A percentile compares a stretch with the other conserved stretches of the same genome.
Conservation (phyloP, 2,113 vertebrate species). For the Pristiophorus japonicus region DNA sequence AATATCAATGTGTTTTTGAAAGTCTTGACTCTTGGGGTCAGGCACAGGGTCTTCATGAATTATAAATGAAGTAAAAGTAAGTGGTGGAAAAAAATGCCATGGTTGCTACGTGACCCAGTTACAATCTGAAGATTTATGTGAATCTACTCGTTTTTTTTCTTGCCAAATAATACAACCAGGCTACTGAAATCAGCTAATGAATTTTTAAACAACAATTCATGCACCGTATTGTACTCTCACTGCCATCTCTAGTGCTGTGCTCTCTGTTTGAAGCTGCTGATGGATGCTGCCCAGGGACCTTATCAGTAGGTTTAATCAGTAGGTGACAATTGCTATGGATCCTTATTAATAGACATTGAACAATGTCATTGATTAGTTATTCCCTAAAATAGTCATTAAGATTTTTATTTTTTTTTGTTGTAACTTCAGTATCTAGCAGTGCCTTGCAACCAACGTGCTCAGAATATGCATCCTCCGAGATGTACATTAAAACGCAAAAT, state of each 20-base stretch:
- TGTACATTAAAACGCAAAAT: conserved; percentile 14
- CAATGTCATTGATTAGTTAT: not conserved
- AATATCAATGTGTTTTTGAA: not conserved
- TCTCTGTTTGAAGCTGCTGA: not conserved
- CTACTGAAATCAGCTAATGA: not conserved
- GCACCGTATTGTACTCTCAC: no score
- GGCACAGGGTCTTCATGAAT: conserved; percentile 12
- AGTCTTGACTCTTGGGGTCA: not conserved
- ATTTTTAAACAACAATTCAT: not conserved
- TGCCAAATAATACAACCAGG: not conserved
- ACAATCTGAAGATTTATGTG: not conserved
- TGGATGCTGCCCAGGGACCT: no score
- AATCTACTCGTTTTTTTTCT: not conserved
- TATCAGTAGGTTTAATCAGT: not conserved
- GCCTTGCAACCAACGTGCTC: conserved; percentile 2
- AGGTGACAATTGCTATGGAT: not conserved
- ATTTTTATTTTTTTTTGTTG: not conserved
- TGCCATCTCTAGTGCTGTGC: not conserved
- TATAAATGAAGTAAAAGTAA: not conserved
- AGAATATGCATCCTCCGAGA: conserved; percentile 24
- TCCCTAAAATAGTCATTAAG: conserved; percentile 7
- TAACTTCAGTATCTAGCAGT: not conserved
- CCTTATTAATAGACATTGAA: not conserved
- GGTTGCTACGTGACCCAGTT: not conserved
- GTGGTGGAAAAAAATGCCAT: not conserved